Conservation (phyloP, 2,797 vertebrate genomes). For the Aldrovandia affinis region DNA sequence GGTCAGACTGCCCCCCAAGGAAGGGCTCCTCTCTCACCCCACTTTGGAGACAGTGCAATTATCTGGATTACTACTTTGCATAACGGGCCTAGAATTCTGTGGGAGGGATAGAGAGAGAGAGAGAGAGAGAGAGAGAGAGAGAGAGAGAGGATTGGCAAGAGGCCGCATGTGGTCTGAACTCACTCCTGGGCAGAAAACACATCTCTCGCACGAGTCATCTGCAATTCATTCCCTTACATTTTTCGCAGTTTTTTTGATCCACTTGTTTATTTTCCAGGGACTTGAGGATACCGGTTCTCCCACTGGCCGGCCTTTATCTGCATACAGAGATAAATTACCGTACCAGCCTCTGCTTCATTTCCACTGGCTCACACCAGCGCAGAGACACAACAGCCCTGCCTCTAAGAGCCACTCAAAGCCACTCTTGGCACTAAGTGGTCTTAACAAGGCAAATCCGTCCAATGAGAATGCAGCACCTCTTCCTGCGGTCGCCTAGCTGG, state of each 20-base stretch:
- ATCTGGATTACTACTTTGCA: slow-evolving; percentile 12
- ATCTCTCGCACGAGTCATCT: neutral
- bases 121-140: neutral
- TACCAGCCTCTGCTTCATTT: neutral
- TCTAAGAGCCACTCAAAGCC: neutral
- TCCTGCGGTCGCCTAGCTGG: neutral
- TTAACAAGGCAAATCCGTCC: slow-evolving; percentile 14
- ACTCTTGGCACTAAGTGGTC: neutral
- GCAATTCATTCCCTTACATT: neutral
- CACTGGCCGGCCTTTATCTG: neutral
- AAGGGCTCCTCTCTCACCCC: neutral
- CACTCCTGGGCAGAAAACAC: neutral
- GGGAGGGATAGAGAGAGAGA: neutral
- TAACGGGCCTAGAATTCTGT: neutral
- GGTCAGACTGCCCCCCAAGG: slow-evolving; percentile 13
- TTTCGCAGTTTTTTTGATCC: neutral
- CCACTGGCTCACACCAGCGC: neutral
- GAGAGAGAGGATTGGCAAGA: neutral
- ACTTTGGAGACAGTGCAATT: neutral
- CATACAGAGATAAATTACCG: neutral
- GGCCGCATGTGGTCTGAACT: slow-evolving; percentile 3
- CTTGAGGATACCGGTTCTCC: neutral
- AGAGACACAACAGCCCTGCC: neutral
- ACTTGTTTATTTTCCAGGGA: neutral
- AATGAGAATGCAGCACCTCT: neutral